Conservation (phyloP, 2,797 vertebrate species). For the Sandelia bainsii region DNA sequence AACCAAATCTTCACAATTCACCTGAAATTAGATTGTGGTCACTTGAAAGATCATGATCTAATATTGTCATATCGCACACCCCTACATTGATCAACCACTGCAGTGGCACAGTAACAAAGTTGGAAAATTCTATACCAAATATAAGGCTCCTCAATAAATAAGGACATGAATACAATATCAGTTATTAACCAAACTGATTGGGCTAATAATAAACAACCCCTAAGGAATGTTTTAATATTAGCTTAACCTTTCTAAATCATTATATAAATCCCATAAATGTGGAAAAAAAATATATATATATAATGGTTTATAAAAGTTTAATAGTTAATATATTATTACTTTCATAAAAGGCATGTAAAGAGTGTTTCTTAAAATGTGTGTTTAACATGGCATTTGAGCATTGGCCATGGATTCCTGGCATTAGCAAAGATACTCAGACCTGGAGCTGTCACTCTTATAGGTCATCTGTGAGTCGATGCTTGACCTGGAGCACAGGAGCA, state of each 20-base stretch:
- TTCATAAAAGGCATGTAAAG: conserved; percentile 62
- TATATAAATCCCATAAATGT: conserved; percentile 23
- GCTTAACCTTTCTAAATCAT: conserved; percentile 17
- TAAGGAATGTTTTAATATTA: conserved; percentile 5
- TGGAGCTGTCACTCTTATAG: conserved; percentile 90
- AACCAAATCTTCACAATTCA: no score
- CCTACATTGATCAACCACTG: conserved; percentile 6
- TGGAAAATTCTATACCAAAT: conserved; percentile 38
- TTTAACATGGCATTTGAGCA: conserved; percentile 23
- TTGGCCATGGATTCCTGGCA: conserved; percentile 20
- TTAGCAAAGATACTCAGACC: conserved; percentile 90
- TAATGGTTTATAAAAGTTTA: conserved; percentile 17
- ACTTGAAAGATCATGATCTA: no score
- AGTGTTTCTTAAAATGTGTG: conserved; percentile 29
- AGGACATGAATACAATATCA: conserved; percentile 34
- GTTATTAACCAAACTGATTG: conserved; percentile 13
- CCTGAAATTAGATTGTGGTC: no score
- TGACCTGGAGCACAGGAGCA: conserved; percentile 92
- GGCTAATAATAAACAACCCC: conserved; percentile 8
- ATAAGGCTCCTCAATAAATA: conserved; percentile 73
- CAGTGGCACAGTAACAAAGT: background rate
- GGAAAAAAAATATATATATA: conserved; percentile 6
- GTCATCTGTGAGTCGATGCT: conserved; percentile 94
- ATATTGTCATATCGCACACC: no score
- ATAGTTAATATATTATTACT: conserved; percentile 22